Evolutionary conservation across 2,113 vertebrate species (phyloP).

Genomic region (Cisticola juncidis): DNA sequence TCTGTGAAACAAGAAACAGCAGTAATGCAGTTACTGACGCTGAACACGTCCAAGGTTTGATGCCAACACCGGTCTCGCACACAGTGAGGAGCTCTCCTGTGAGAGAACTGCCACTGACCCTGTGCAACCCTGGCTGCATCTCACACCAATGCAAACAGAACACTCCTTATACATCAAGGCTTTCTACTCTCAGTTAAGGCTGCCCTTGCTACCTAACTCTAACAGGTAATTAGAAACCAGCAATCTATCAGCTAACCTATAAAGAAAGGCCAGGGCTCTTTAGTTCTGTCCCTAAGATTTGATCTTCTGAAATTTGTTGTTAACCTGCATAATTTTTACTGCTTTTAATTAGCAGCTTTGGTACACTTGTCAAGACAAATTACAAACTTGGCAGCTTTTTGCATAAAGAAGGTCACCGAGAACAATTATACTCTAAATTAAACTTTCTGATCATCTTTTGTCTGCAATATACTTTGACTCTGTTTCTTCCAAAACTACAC

Average conservation of each 20-base stretch:
- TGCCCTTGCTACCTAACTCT: not conserved
- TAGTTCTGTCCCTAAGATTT: not conserved
- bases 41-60: not conserved
- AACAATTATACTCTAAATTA: not conserved
- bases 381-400: not conserved
- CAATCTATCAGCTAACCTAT: not conserved
- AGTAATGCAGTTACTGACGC: not conserved
- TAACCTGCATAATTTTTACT: not conserved
- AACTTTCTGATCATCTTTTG: not conserved
- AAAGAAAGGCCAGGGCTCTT: not conserved
- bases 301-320: not conserved
- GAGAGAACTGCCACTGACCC: not conserved
- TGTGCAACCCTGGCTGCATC: not conserved
- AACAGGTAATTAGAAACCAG: not conserved
- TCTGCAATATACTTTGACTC: not conserved
- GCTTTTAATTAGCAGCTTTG: not conserved
- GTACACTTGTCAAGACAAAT: not conserved
- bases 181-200: not conserved
- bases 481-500: not conserved
- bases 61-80: accelerated
- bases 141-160: not conserved
- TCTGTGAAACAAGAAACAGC: not conserved
- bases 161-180: not conserved
- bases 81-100: not conserved
- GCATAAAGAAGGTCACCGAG: not conserved